These are phyloP conservation scores for Delphinapterus leucas DNA, from an alignment of 2,113 vertebrate species.

Conservation along the genomic window DNA sequence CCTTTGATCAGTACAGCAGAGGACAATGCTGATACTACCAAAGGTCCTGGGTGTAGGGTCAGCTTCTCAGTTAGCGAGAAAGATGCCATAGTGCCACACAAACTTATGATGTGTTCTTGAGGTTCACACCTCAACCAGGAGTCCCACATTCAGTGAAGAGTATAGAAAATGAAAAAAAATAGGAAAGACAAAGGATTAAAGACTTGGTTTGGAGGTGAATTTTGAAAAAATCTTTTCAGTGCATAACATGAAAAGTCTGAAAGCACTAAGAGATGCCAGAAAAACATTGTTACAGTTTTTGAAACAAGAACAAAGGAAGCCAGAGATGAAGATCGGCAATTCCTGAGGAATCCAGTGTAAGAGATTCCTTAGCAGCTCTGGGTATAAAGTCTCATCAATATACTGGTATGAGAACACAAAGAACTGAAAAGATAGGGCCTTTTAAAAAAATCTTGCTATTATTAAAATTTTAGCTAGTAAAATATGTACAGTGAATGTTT, in stretches of 20 bases:
- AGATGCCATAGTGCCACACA: rapidly evolving
- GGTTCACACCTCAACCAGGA: neutral
- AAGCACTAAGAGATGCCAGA: neutral
- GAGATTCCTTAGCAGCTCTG: neutral
- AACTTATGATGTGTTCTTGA: neutral
- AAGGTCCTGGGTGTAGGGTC: neutral
- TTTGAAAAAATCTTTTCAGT: neutral
- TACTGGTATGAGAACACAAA: neutral
- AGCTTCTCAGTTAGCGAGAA: neutral
- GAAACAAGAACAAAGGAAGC: neutral
- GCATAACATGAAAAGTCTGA: neutral
- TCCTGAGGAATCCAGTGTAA: neutral
- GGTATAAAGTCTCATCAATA: neutral
- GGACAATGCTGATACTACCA: neutral
- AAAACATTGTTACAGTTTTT: neutral
- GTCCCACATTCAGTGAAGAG: neutral
- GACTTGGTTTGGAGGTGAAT: neutral
- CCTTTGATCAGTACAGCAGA: neutral
- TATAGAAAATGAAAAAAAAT: neutral
- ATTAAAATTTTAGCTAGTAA: neutral
- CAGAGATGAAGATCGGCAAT: neutral
- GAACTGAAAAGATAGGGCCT: neutral
- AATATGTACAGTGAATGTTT: neutral
- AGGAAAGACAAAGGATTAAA: neutral
- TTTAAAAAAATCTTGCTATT: neutral